Percentiles rank a stretch among this genome's conserved stretches.
Evolutionary conservation across 2,113 vertebrate species (phyloP).

Genomic region (Macrotus californicus): DNA sequence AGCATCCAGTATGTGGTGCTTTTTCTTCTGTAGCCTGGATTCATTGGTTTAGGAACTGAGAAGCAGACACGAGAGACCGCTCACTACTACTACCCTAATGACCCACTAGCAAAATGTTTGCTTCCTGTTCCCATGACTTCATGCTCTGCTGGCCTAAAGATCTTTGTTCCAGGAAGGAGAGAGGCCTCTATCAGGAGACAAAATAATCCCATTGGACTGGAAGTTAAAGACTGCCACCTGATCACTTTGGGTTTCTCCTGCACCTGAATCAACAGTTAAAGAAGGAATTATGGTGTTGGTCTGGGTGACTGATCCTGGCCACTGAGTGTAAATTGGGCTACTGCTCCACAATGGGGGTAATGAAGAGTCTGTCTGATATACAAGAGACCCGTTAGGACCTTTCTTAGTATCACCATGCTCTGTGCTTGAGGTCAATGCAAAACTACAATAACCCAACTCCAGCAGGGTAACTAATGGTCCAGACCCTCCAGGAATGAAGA

Average conservation of each 20-base stretch:
- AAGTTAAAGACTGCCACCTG: neutral
- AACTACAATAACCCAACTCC: neutral
- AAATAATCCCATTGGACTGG: neutral
- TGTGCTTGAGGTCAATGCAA: neutral
- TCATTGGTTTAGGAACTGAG: neutral
- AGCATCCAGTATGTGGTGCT: neutral
- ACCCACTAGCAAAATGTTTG: neutral
- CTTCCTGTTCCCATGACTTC: neutral
- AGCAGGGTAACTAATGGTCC: neutral
- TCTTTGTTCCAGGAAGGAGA: neutral
- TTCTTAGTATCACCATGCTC: neutral
- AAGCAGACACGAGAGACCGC: neutral
- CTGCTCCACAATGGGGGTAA: neutral
- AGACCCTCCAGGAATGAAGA: neutral
- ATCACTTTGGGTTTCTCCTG: neutral
- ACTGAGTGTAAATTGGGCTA: neutral
- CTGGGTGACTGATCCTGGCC: neutral
- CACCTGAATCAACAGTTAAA: neutral
- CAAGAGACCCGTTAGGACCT: neutral
- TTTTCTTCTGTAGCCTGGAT: neutral
- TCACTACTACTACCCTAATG: neutral
- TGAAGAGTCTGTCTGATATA: neutral
- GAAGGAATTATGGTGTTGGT: neutral
- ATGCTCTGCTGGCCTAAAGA: neutral
- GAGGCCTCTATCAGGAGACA: neutral